These are phyloP conservation scores for Acrobasis suavella DNA, from an alignment of 2,888 invertebrate species.

Conservation along the genomic window DNA sequence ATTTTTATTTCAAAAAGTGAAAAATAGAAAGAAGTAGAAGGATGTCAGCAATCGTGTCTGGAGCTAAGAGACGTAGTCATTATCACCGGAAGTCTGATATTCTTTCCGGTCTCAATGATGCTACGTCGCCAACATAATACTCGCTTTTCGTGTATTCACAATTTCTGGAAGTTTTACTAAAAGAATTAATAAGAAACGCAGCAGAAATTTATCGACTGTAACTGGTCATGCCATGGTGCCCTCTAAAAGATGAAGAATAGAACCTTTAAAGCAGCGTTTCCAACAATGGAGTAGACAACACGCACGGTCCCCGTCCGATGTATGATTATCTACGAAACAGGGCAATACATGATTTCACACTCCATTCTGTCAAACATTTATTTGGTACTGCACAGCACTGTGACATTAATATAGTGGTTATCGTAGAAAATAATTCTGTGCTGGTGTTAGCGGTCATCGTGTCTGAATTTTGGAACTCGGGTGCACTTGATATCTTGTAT, in stretches of 20 bases:
- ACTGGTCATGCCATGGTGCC: constrained; percentile 82
- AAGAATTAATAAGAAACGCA: constrained; percentile 80
- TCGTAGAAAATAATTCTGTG: constrained; percentile 26
- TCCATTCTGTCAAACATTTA: constrained; percentile 54
- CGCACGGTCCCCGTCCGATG: constrained; percentile 77
- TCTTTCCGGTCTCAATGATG: constrained; percentile 64
- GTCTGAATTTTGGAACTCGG: constrained; percentile 32
- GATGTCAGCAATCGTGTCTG: constrained; percentile 77
- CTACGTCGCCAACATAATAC: constrained; percentile 64
- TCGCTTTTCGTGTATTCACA: constrained; percentile 79
- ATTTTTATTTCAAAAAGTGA: constrained; percentile 75
- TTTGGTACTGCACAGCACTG: constrained; percentile 27
- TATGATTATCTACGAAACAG: constrained; percentile 81
- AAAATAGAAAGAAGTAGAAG: constrained; percentile 76
- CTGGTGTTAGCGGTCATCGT: constrained; percentile 32
- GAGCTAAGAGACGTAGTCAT: constrained; percentile 74
- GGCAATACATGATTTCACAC: constrained; percentile 76
- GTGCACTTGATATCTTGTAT: constrained; percentile 28
- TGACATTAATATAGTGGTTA: constrained; percentile 22
- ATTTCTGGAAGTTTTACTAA: constrained; percentile 75
- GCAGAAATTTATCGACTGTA: constrained; percentile 81
- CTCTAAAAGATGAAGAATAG: constrained; percentile 80
- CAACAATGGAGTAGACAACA: constrained; percentile 82
- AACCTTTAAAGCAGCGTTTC: constrained; percentile 82
- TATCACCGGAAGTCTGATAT: constrained; percentile 63